Evolutionary conservation across 2,113 vertebrate species (phyloP).

Genomic region (Orycteropus afer): DNA sequence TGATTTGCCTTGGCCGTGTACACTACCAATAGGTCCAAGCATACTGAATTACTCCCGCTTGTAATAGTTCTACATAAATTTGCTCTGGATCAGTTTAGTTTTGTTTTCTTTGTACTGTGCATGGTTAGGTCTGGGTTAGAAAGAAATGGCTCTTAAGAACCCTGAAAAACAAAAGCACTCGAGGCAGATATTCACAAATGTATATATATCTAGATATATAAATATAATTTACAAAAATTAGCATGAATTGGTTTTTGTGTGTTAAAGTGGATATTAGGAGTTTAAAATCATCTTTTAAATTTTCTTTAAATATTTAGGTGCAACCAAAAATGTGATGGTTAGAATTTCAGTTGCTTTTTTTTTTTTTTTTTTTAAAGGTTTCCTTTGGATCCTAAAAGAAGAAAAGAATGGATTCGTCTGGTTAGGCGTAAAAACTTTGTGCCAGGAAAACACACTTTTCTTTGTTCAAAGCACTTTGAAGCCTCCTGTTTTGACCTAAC

Average conservation of each 20-base stretch:
- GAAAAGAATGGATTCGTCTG: constrained; percentile 76
- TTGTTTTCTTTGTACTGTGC: constrained; percentile 15
- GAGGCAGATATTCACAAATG: too few species aligned
- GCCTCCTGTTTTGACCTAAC: constrained; percentile 80
- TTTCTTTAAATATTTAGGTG: constrained; percentile 46
- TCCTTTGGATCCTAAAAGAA: constrained; percentile 78
- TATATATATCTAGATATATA: too few species aligned
- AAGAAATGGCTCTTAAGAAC: constrained; percentile 17
- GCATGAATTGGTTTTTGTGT: constrained; percentile 45
- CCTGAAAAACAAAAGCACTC: constrained; percentile 5
- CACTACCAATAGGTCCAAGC: background rate
- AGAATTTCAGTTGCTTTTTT: constrained; percentile 62
- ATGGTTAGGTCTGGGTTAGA: background rate
- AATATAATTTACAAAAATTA: constrained; percentile 49
- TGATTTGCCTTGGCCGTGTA: background rate
- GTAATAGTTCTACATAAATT: background rate
- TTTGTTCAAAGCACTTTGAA: constrained; percentile 80
- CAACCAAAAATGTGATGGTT: constrained; percentile 27
- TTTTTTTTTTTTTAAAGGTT: constrained; percentile 71
- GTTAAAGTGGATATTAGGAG: background rate
- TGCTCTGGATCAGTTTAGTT: background rate
- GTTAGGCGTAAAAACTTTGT: constrained; percentile 79
- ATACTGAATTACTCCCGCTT: constrained; percentile 1
- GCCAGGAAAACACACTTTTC: constrained; percentile 80
- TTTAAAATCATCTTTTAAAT: constrained; percentile 17